Base-by-base conservation (phyloP, 2,113 vertebrate genomes). In the Caracal caracal region DNA sequence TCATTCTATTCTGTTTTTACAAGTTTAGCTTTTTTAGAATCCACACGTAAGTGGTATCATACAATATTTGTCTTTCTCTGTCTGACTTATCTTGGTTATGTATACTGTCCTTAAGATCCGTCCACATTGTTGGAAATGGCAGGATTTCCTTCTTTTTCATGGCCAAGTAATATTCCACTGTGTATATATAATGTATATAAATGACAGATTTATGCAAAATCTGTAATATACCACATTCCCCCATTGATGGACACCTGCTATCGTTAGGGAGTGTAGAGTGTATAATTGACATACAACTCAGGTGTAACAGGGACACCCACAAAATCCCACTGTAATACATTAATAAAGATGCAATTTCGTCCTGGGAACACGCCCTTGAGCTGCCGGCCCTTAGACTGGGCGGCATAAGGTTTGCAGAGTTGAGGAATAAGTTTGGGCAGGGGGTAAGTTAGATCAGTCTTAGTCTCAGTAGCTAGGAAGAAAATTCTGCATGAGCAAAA, bases 321-420 rank as follows among this genome's bases (percentile, higher is more conserved):
- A 22, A 3, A 56, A 24, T 28, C 4, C 10, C 6, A 0, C 15
- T 1, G 16, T 15, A 3, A 17, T 9, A 20, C 19, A 0, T 24
- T 12, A 15, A 22, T 59, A 22, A 22, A 33, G 49, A 30, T 6
- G 2, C 0, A 6, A 20, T 13, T 61, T 24, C 53, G 1, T 30
- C 56, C 16, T 83, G 59, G 43, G 13, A 20, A 47, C 3, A 0
- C 7, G 8, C 17, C 68, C 13, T 22, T 15, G 16, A 22, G 13
- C 22, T 7, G 22, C 6, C 40, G 8, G 28, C 0, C 22, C 12
- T 30, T 40, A 19, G 26, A 37, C 16, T 22, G 4, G 40, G 17
- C 12, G 1, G 51, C 65, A 16, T 10, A 6, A 17, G 33, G 26
- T 11, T 35, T 49, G 49, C 33, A 19, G 12, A n/a, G 28, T 4